Conservation (phyloP, 2,113 vertebrate genomes). For the Genyomyrus donnyi region DNA sequence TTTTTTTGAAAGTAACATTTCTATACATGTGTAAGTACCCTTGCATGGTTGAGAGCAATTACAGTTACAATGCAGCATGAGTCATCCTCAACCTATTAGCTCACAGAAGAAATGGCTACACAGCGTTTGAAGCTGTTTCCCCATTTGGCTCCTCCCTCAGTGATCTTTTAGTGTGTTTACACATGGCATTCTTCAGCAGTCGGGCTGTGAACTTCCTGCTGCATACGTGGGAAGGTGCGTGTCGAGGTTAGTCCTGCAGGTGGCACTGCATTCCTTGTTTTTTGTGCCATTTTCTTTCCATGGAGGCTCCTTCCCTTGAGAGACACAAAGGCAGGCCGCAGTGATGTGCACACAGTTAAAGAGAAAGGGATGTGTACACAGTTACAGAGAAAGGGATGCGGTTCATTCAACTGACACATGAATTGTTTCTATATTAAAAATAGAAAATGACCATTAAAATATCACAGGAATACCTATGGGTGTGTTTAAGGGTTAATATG, state of each 20-base stretch:
- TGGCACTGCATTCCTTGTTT: conserved; percentile 1
- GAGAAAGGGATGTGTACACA: background rate
- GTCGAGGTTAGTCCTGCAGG: background rate
- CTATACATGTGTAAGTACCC: background rate
- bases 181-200: background rate
- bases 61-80: background rate
- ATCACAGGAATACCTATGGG: background rate
- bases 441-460: background rate
- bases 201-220: background rate
- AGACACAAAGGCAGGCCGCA: background rate
- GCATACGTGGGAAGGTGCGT: background rate
- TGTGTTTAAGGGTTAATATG: background rate
- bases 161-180: background rate
- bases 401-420: background rate
- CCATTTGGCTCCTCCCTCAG: background rate
- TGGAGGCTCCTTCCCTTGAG: background rate
- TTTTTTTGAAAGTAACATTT: background rate
- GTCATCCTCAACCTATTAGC: background rate
- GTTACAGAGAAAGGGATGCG: background rate
- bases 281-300: background rate
- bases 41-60: background rate
- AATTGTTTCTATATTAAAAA: background rate
- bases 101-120: background rate
- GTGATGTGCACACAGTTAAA: background rate
- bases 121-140: background rate